Conservation (phyloP, 2,113 vertebrate species). For the Rissa tridactyla region DNA sequence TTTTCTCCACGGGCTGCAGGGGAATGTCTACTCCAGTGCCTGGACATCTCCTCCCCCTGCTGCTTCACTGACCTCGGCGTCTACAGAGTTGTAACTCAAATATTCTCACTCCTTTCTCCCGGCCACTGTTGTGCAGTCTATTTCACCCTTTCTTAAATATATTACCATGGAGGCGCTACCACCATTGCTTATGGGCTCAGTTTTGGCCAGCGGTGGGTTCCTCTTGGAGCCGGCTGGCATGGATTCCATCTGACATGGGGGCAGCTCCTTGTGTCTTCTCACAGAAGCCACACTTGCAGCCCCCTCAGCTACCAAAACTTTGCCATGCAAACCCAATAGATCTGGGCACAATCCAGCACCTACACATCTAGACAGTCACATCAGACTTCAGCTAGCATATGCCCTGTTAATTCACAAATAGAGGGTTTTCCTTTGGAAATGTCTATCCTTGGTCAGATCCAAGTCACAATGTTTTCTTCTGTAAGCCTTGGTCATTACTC, state of each 20-base stretch:
- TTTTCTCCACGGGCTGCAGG: rapidly evolving
- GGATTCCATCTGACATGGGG: background rate
- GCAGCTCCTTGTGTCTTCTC: background rate
- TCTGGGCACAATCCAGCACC: background rate
- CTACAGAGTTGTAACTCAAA: background rate
- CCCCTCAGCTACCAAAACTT: background rate
- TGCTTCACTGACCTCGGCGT: background rate
- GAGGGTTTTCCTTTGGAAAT: background rate
- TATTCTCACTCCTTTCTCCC: background rate
- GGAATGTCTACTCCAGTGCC: rapidly evolving
- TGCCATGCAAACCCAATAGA: background rate
- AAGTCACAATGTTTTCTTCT: background rate
- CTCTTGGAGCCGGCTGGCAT: background rate
- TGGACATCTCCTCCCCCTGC: background rate
- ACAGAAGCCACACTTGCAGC: background rate
- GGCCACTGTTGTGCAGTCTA: rapidly evolving
- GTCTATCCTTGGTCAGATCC: background rate
- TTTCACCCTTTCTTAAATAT: background rate
- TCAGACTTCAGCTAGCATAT: background rate
- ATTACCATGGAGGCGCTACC: background rate
- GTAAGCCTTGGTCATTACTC: background rate
- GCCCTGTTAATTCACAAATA: background rate
- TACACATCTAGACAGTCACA: background rate
- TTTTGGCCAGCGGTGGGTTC: background rate
- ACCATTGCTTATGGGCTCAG: background rate